Base-by-base conservation (phyloP, 2,888 invertebrate genomes). In the Branchipolynoe longqiensis region DNA sequence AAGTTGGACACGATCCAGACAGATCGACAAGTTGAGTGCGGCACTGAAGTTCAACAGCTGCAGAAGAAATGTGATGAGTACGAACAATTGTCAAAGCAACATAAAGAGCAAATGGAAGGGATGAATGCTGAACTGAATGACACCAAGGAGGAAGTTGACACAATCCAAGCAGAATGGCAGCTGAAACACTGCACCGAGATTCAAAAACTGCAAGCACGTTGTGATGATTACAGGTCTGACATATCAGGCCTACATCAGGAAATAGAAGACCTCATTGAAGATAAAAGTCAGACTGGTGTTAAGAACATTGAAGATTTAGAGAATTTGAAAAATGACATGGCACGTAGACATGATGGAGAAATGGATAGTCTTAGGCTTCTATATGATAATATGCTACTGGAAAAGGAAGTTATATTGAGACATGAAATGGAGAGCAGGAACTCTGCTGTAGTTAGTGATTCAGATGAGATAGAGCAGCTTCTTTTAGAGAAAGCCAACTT, bases 281-380 rank as follows among this genome's bases (percentile, higher is more conserved):
- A 84, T 25, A 64, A 54, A 25, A 84, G 82, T 82, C 33, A 82
- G n/a, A 25, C 54, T 31, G 31, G 2, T 12, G 48, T 62, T 25
- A 84, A 84, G 31, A 31, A 84, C n/a, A 31, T 56, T 33, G 85
- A 85, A 38, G 86, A 83, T 6, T 36, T 85, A 22, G 86, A 86
- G 31, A 85, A 85, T 25, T 41, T 84, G 62, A 86, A 84, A 36
- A 84, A 78, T 56, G 81, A 78, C 25, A 38, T 81, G 58, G 25
- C 56, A 12, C 1, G 54, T 8, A 73, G 48, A 31, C 36, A 33
- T n/a, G 78, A 78, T 41, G 78, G 38, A 58, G 62, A 85, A 36
- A n/a, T 56, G 58, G 81, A 78, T 25, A 28, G 56, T n/a, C 8
- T 69, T 2, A 18, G 74, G 33, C 3, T 6, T 31, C 33, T 28